Evolutionary conservation across 2,113 vertebrate species (phyloP).

Genomic region (Corvus cornix): DNA sequence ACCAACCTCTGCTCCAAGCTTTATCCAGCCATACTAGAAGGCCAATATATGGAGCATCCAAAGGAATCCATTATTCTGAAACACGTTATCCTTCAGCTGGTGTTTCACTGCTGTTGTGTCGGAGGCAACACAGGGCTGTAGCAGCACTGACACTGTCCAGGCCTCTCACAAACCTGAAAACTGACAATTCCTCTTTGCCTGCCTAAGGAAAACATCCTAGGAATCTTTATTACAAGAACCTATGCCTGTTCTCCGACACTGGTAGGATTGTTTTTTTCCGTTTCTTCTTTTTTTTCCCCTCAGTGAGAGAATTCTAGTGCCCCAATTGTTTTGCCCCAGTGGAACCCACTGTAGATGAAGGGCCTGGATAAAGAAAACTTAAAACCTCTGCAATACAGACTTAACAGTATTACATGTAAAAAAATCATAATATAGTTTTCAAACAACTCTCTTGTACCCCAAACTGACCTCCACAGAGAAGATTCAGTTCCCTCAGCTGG

Average conservation of each 20-base stretch:
- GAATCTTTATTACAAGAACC: not conserved
- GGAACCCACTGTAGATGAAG: not conserved
- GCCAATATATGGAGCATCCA: fast-evolving
- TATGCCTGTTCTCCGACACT: fast-evolving
- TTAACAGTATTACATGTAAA: not conserved
- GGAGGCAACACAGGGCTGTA: not conserved
- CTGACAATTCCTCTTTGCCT: not conserved
- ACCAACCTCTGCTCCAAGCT: not conserved
- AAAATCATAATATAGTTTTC: not conserved
- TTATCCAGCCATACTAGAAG: fast-evolving
- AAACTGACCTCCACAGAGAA: not conserved
- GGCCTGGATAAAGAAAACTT: not conserved
- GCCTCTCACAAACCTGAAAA: not conserved
- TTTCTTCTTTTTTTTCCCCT: fast-evolving
- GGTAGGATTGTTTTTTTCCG: fast-evolving
- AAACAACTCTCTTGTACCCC: not conserved
- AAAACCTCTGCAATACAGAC: not conserved
- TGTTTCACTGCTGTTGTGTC: not conserved
- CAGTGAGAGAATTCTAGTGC: not conserved
- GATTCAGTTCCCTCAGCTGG: not conserved
- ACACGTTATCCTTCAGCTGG: fast-evolving
- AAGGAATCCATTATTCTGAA: not conserved
- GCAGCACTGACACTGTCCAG: not conserved
- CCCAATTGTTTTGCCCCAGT: not conserved
- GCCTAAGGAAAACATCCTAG: not conserved